phyloP scores from a whole-genome alignment of 2,797 vertebrate genomes.

The Trachops cirrhosus region DNA sequence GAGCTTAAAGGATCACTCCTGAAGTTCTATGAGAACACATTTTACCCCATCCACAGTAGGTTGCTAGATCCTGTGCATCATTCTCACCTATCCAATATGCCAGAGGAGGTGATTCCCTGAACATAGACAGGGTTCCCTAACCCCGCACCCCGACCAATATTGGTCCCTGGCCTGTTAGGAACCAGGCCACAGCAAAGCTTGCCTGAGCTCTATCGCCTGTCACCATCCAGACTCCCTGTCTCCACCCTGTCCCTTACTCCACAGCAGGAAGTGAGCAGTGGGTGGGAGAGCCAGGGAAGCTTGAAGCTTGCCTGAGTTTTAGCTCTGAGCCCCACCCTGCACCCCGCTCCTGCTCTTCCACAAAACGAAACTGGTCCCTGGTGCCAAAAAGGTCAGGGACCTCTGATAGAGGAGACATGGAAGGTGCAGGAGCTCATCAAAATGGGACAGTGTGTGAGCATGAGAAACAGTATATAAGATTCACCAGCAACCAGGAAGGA shows the following conservation, averaged over 20 bases:
- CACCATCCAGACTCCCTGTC: too few species aligned
- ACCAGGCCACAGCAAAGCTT: too few species aligned
- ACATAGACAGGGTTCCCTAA: neutral
- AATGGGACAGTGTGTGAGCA: neutral
- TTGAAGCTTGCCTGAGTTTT: too few species aligned
- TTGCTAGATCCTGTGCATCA: accelerated
- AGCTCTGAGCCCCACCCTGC: too few species aligned
- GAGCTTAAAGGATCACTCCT: neutral
- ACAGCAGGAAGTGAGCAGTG: too few species aligned
- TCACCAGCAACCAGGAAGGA: neutral
- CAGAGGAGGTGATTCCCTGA: neutral
- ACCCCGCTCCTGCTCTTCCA: too few species aligned
- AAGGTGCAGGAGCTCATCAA: neutral
- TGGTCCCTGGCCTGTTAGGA: too few species aligned
- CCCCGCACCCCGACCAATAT: too few species aligned
- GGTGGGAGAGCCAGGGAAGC: too few species aligned
- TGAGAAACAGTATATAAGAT: neutral
- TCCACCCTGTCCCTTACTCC: too few species aligned
- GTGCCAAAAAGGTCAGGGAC: too few species aligned
- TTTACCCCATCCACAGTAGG: neutral
- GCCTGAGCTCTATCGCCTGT: too few species aligned
- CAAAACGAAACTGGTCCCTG: neutral
- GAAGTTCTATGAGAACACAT: neutral
- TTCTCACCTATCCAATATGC: neutral
- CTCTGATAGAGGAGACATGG: neutral